A percentile compares a stretch with the other conserved stretches of the same genome.
These are phyloP conservation scores for Mungos mungo DNA, from an alignment of 2,113 vertebrate species.

Conservation along the genomic window DNA sequence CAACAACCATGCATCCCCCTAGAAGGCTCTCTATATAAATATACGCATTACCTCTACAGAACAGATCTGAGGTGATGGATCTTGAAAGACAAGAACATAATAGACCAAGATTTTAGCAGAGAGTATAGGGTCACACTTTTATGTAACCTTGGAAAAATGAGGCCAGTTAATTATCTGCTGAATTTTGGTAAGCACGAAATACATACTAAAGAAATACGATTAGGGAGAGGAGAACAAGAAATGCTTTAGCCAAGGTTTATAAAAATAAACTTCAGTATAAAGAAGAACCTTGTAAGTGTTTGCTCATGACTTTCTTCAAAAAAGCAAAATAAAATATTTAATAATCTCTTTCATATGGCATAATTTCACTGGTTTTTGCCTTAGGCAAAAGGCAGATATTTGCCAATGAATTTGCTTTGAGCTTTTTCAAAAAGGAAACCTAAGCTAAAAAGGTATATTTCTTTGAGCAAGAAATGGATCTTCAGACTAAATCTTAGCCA, in stretches of 20 bases:
- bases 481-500: constrained; percentile 59
- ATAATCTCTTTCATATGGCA: constrained; percentile 75
- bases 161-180: background rate
- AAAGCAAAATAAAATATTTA: constrained; percentile 77
- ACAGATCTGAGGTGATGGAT: background rate
- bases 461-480: constrained; percentile 61
- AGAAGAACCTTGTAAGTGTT: constrained; percentile 68
- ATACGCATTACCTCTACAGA: constrained; percentile 25
- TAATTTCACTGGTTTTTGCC: constrained; percentile 71
- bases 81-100: background rate
- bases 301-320: constrained; percentile 59
- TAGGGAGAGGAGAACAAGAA: constrained; percentile 43
- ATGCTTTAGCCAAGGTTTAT: constrained; percentile 35
- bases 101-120: constrained; percentile 26
- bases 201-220: constrained; percentile 42
- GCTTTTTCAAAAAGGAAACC: constrained; percentile 64
- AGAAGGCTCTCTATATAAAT: background rate
- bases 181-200: constrained; percentile 33
- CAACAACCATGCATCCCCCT: background rate
- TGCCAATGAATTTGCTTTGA: constrained; percentile 73
- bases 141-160: constrained; percentile 17
- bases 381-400: constrained; percentile 61
- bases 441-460: constrained; percentile 71
- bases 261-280: constrained; percentile 72
- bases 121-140: background rate